A percentile compares a stretch with the other conserved stretches of the same genome.
phyloP scores from a whole-genome alignment of 2,797 vertebrate species.

The Rhabdomys pumilio region DNA sequence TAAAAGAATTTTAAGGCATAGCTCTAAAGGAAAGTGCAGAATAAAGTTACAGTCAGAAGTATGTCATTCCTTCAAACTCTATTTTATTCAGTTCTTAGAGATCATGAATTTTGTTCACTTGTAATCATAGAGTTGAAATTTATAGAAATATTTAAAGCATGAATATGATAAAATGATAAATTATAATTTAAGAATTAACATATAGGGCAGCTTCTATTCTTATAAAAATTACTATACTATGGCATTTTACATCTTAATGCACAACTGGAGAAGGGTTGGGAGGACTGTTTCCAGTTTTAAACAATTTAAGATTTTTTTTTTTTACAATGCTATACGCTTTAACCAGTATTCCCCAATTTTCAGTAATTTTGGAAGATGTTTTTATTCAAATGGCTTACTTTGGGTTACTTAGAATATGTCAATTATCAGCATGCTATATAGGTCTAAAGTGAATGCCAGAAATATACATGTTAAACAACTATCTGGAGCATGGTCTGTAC shows the following conservation, averaged over 20 bases:
- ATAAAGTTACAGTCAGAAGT: not conserved
- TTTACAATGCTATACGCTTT: not conserved
- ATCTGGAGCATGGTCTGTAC: not conserved
- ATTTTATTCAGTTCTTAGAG: not conserved
- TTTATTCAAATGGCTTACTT: not conserved
- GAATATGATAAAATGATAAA: conserved; percentile 36
- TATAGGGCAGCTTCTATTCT: not conserved
- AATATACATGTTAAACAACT: not conserved
- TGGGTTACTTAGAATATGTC: not conserved
- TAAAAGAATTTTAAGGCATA: not conserved
- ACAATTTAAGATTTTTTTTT: not conserved
- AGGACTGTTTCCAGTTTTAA: not conserved
- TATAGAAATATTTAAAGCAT: not conserved
- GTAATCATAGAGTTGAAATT: not conserved
- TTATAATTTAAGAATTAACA: not conserved
- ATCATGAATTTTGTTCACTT: not conserved
- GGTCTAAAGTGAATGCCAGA: not conserved
- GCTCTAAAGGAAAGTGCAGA: conserved; percentile 29
- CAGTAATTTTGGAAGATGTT: not conserved
- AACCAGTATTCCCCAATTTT: not conserved
- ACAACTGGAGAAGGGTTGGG: not conserved
- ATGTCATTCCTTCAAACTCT: not conserved
- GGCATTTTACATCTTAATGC: conserved; percentile 13
- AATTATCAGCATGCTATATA: not conserved
- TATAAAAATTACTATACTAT: not conserved